These are phyloP conservation scores for Ailuropoda melanoleuca DNA, from an alignment of 2,113 vertebrate genomes.

Conservation along the genomic window DNA sequence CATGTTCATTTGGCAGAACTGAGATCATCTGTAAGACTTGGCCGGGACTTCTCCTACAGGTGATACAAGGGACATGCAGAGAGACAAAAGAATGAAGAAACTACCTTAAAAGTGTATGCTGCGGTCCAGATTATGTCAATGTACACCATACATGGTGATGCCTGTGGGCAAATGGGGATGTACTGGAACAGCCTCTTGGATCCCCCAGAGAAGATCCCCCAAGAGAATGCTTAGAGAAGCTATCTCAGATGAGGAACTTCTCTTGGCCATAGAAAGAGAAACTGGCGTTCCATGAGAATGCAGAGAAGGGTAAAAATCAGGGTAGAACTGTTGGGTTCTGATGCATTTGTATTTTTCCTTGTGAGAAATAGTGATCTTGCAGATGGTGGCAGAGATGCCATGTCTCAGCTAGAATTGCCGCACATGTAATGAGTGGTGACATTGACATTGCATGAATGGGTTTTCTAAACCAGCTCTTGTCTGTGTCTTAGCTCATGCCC, in stretches of 20 bases:
- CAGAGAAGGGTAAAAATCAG: slow-evolving; percentile 30
- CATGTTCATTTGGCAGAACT: neutral
- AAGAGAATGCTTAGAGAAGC: neutral
- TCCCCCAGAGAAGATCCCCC: neutral
- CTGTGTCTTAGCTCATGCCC: neutral
- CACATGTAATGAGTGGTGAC: neutral
- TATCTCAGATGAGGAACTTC: slow-evolving; percentile 33
- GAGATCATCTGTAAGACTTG: neutral
- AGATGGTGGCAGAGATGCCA: neutral
- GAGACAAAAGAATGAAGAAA: neutral
- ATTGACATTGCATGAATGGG: neutral
- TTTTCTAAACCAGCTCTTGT: neutral
- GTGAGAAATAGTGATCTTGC: neutral
- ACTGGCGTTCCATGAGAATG: neutral
- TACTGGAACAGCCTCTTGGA: neutral
- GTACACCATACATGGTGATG: neutral
- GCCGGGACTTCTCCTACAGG: neutral
- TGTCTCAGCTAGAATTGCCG: neutral
- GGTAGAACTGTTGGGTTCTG: slow-evolving; percentile 37
- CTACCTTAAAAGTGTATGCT: neutral
- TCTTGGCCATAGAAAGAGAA: neutral
- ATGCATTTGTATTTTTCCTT: neutral
- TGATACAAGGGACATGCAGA: neutral
- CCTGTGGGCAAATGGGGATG: neutral
- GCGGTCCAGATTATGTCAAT: neutral